Evolutionary conservation across 2,888 invertebrate species (phyloP).

Genomic region (Tuberolachnus salignus): DNA sequence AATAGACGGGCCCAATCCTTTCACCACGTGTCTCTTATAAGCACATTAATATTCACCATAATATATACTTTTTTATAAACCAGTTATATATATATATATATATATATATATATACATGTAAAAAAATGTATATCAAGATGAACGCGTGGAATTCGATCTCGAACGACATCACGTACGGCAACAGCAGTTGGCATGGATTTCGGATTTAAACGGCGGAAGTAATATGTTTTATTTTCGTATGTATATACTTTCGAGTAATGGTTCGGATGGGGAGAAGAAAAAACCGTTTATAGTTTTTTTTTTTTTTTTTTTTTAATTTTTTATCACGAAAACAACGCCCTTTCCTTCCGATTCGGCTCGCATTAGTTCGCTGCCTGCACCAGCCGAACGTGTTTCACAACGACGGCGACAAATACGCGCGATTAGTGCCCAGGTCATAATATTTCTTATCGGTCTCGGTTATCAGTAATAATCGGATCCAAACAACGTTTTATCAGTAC

Average conservation of each 20-base stretch:
- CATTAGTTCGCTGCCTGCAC: neutral
- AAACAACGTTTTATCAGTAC: no score
- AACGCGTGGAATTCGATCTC: conserved; percentile 15
- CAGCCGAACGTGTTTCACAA: no score
- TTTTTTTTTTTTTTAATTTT: no score
- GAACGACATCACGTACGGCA: neutral
- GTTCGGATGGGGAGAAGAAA: neutral
- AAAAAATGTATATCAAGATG: no score
- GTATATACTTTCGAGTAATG: neutral
- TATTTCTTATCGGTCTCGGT: no score
- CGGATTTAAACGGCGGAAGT: conserved; percentile 52
- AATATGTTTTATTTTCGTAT: conserved; percentile 50
- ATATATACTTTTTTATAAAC: no score
- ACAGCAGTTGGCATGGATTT: conserved; percentile 52
- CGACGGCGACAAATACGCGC: no score
- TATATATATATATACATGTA: no score
- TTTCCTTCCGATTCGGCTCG: no score
- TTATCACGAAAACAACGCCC: conserved; percentile 35
- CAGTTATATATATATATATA: neutral
- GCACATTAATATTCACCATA: no score
- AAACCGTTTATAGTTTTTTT: neutral
- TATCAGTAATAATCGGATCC: no score
- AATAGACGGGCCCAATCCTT: conserved; percentile 50
- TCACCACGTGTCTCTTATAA: conserved; percentile 29
- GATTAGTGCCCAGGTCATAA: no score